Evolutionary conservation across 2,113 vertebrate species (phyloP).

Genomic region (Pterocles burchelli): DNA sequence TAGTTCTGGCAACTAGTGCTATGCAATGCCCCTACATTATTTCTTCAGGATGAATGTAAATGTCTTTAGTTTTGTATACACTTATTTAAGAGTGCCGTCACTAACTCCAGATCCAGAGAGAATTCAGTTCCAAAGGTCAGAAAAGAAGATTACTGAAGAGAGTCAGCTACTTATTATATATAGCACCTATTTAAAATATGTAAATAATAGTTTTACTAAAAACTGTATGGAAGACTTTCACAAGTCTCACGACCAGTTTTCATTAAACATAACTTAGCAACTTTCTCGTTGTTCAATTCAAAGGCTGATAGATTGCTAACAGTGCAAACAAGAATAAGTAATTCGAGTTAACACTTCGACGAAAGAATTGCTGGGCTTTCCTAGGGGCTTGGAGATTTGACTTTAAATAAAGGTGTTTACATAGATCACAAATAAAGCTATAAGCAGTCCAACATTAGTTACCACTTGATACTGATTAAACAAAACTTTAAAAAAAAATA

Average conservation of each 20-base stretch:
- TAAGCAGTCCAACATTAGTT: background rate
- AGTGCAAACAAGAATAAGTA: background rate
- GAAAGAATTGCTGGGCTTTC: background rate
- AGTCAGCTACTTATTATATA: background rate
- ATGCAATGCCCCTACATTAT: background rate
- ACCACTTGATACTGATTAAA: background rate
- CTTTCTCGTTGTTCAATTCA: background rate
- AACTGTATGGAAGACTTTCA: background rate
- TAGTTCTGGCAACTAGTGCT: background rate
- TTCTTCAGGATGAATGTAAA: background rate
- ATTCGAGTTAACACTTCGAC: background rate
- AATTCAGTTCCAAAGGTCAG: background rate
- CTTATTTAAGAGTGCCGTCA: background rate
- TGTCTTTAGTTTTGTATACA: background rate
- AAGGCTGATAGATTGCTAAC: background rate
- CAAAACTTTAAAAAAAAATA: background rate
- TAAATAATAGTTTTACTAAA: background rate
- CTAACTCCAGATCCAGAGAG: background rate
- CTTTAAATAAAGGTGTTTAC: background rate
- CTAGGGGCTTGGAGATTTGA: background rate
- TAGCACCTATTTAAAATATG: background rate
- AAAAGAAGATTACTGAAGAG: background rate
- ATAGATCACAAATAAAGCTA: background rate
- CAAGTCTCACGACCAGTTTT: fast-evolving
- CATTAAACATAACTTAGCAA: background rate